Percentiles rank a stretch among this genome's conserved stretches.
These are phyloP conservation scores for Zaprionus taronus DNA, from an alignment of 1,140 invertebrate species.

Conservation along the genomic window DNA sequence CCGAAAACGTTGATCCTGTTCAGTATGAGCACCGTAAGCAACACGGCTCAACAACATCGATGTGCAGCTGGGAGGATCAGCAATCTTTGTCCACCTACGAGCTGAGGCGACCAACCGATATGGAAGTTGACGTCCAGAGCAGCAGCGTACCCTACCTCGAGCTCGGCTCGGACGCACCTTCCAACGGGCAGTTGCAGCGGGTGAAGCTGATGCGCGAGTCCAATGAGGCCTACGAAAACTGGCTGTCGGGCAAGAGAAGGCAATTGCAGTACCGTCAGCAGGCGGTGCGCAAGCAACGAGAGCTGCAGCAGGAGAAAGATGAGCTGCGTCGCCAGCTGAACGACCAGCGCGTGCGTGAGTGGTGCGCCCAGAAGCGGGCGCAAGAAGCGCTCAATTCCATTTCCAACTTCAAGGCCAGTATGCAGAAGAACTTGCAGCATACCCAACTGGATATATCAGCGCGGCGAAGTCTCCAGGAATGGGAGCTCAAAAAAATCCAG, in stretches of 20 bases:
- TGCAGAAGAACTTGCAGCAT: not conserved
- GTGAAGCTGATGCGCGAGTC: constrained; percentile 38
- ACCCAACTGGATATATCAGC: not conserved
- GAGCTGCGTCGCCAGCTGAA: constrained; percentile 36
- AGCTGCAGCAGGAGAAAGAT: constrained; percentile 12
- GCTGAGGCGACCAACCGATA: not conserved
- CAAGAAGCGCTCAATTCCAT: constrained; percentile 11
- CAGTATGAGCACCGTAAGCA: not conserved
- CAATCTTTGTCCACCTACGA: constrained; percentile 34
- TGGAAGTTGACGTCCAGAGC: not conserved
- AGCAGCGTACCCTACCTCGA: constrained; percentile 39
- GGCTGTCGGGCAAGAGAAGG: constrained; percentile 56
- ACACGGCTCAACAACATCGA: constrained; percentile 60
- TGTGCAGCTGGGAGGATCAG: constrained; percentile 67
- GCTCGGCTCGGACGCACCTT: constrained; percentile 35
- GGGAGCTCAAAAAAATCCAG: constrained; percentile 54
- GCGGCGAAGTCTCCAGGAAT: constrained; percentile 28
- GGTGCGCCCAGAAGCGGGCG: constrained; percentile 42
- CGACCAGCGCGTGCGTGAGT: constrained; percentile 47
- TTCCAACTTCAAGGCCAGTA: not conserved
- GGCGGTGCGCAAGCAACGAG: constrained; percentile 9
- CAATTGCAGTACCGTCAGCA: constrained; percentile 43
- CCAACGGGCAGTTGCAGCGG: constrained; percentile 30
- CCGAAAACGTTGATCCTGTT: not conserved
- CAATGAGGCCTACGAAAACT: constrained; percentile 61